Evolutionary conservation across 2,888 invertebrate species (phyloP).

Genomic region (Alloscopus bannaensis): DNA sequence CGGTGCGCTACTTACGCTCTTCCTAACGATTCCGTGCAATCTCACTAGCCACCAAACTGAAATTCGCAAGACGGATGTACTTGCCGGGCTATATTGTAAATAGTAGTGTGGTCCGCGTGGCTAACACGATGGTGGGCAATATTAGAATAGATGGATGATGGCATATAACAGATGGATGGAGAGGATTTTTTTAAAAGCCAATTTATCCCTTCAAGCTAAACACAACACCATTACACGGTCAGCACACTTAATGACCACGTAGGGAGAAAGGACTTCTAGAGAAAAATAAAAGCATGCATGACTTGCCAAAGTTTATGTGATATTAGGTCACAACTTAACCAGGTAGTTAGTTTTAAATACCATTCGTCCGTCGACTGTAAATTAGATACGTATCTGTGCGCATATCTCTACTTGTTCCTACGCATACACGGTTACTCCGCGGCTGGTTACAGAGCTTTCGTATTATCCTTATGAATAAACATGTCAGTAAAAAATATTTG

Average conservation of each 20-base stretch:
- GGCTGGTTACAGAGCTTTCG: too few species aligned
- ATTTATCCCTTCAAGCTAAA: conserved; percentile 59
- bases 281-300: conserved; percentile 56
- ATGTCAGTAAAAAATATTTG: too few species aligned
- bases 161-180: conserved; percentile 59
- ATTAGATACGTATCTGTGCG: conserved; percentile 58
- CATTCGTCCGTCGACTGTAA: conserved; percentile 43
- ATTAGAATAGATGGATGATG: conserved; percentile 60
- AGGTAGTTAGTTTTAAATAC: conserved; percentile 62
- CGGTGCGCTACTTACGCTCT: conserved; percentile 42
- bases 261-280: conserved; percentile 43
- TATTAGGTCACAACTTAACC: conserved; percentile 60
- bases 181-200: conserved; percentile 63
- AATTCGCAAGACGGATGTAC: conserved; percentile 63
- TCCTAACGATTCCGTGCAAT: conserved; percentile 56
- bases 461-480: too few species aligned
- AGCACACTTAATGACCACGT: conserved; percentile 60
- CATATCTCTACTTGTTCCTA: conserved; percentile 35
- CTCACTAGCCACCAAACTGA: conserved; percentile 49
- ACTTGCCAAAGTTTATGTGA: conserved; percentile 49
- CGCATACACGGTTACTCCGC: too few species aligned
- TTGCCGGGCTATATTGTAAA: conserved; percentile 41
- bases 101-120: conserved; percentile 24
- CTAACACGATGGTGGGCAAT: not conserved
- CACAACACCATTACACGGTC: conserved; percentile 44